Conservation (phyloP, 2,113 vertebrate genomes). For the Caranx melampygus region DNA sequence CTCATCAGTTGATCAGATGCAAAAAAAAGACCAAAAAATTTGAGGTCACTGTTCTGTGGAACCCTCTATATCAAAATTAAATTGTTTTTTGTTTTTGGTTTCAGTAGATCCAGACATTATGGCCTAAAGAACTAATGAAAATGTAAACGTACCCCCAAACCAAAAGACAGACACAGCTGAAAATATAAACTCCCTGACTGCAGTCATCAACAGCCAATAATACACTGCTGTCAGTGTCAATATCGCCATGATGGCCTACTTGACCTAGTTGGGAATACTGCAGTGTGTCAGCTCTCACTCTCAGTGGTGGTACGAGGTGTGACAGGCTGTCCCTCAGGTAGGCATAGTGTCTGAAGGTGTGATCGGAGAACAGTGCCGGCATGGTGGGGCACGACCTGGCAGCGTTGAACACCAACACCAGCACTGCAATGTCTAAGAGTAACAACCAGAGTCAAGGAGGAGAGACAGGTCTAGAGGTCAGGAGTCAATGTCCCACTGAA, state of each 20-base stretch:
- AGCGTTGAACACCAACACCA: slow-evolving; percentile 97
- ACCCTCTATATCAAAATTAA: too few relatives aligned
- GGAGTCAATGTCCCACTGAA: background rate
- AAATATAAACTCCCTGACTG: too few relatives aligned
- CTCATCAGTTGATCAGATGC: too few relatives aligned
- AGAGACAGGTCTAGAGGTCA: background rate
- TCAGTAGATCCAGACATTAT: too few relatives aligned
- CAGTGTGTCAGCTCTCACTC: slow-evolving; percentile 79
- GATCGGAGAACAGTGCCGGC: slow-evolving; percentile 96
- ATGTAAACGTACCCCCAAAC: too few relatives aligned
- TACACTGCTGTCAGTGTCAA: background rate
- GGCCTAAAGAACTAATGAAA: too few relatives aligned
- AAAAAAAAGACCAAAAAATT: too few relatives aligned
- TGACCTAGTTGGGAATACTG: background rate
- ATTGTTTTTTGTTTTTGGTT: too few relatives aligned
- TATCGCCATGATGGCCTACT: background rate
- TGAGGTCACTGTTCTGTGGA: too few relatives aligned
- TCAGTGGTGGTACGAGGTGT: slow-evolving; percentile 92
- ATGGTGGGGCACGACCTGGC: slow-evolving; percentile 96
- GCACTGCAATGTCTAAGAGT: slow-evolving; percentile 92
- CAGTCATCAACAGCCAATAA: background rate
- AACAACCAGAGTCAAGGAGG: slow-evolving; percentile 25
- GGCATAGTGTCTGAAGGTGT: slow-evolving; percentile 96
- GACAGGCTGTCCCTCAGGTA: slow-evolving; percentile 98
- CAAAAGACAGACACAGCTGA: too few relatives aligned